Evolutionary conservation across 2,888 invertebrate species (phyloP).

Genomic region (Panzeria rudis): DNA sequence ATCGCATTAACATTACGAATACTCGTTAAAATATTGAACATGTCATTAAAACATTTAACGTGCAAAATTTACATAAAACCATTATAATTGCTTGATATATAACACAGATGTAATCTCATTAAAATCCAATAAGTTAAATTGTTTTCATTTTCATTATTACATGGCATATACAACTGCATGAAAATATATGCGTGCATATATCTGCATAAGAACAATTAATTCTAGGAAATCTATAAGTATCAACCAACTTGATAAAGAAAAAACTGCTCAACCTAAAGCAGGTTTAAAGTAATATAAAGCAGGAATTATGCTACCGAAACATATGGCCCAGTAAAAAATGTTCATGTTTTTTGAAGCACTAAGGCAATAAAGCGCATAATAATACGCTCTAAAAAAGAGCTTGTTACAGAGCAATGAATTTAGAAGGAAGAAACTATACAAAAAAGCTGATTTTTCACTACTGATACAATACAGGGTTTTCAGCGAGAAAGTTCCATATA

Average conservation of each 20-base stretch:
- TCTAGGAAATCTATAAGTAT: neutral
- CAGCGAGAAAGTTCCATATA: too few relatives aligned
- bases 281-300: neutral
- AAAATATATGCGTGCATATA: neutral
- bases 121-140: constrained; percentile 82
- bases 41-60: constrained; percentile 15
- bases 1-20: neutral
- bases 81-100: constrained; percentile 71
- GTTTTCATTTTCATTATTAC: constrained; percentile 79
- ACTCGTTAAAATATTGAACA: constrained; percentile 3
- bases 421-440: too few relatives aligned
- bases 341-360: too few relatives aligned
- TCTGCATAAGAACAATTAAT: neutral
- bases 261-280: neutral
- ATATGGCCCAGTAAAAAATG: too few relatives aligned
- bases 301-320: too few relatives aligned
- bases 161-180: neutral
- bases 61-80: constrained; percentile 18
- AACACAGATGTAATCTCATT: constrained; percentile 81
- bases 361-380: too few relatives aligned
- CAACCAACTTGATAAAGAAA: neutral
- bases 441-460: too few relatives aligned
- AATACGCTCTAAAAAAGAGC: too few relatives aligned
- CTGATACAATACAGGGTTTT: too few relatives aligned
- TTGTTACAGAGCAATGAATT: too few relatives aligned